Evolutionary conservation across 2,113 vertebrate species (phyloP), one percentile per base, ranked within the genome.

Genomic region (Crotalus tigris): DNA sequence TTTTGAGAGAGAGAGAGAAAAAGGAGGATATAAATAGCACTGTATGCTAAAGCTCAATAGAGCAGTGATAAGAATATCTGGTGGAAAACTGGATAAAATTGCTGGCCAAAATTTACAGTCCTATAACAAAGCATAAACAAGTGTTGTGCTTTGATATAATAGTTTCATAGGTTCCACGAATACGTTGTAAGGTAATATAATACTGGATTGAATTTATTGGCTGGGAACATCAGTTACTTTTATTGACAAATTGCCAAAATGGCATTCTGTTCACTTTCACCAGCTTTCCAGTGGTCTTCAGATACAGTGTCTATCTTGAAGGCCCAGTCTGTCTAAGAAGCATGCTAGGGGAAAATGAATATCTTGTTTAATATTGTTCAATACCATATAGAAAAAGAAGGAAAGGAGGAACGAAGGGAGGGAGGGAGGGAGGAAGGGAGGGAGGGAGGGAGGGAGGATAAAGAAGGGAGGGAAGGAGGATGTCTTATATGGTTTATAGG

Each of bases 291-390:
- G 6, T 11, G 85, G 4, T 46, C 46, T 13, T 49, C 24, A 51
- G 23, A 51, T 69, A 69, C 39, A 39, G 39, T 39, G 39, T 12
- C 61, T 57, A 17, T 57, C 55, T 39, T 86, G 85, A 26, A 86
- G 85, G 85, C 4, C 46, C 24, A 51, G 9, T 86, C 23, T 29
- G 12, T 87, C 85, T 26, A 10, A n/a, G 13, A n/a, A 88, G 24
- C 15, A 57, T 21, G 3, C 29, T 54, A 57, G 17, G 6, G 17
- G 46, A 49, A 55, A 57, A 15, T 7, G 12, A 54, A 57, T 95
- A 95, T 39, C 91, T 95, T 95, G 94, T 0, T 13, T 94, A 94
- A 44, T 93, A 91, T 96, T 96, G 96, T 96, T 96, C 95, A 90
- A 85, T 95, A 94, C 94, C 94, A 96, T 53, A 92, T 92, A 96